Conservation (phyloP, 2,113 vertebrate genomes). For the Pogona vitticeps region DNA sequence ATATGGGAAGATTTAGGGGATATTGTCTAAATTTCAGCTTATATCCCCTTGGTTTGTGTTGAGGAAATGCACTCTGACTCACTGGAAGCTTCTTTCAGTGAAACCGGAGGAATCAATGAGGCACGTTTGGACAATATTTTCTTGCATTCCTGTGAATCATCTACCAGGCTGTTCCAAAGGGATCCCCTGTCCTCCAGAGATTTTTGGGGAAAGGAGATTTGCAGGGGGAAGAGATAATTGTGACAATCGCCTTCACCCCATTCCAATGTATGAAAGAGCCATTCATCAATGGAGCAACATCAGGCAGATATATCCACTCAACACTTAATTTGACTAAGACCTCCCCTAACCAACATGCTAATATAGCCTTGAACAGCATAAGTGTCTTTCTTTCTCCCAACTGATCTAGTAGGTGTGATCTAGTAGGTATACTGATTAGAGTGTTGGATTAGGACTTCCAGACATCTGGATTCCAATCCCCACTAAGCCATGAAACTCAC, state of each 20-base stretch:
- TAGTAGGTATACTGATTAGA: no score
- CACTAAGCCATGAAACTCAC: no score
- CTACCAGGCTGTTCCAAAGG: neutral
- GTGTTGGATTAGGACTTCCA: no score
- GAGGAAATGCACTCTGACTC: neutral
- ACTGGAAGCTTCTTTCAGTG: neutral
- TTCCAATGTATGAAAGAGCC: neutral
- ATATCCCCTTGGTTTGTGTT: neutral
- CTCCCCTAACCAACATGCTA: neutral
- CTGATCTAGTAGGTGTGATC: neutral
- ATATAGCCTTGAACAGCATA: neutral
- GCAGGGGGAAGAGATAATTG: neutral
- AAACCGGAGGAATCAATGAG: neutral
- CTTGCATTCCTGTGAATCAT: no score
- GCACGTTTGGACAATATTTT: neutral
- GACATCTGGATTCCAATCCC: no score
- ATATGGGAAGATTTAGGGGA: slow-evolving; percentile 1
- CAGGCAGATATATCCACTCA: neutral
- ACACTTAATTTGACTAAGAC: neutral
- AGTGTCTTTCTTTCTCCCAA: neutral
- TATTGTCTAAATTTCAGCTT: neutral
- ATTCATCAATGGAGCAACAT: neutral
- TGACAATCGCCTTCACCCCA: neutral
- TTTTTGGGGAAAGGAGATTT: neutral
- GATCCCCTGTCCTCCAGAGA: neutral